Percentiles rank a stretch among this genome's conserved stretches.
Evolutionary conservation across 23 tunicate species (phyloP).

Genomic region (Halocynthia roretzi): DNA sequence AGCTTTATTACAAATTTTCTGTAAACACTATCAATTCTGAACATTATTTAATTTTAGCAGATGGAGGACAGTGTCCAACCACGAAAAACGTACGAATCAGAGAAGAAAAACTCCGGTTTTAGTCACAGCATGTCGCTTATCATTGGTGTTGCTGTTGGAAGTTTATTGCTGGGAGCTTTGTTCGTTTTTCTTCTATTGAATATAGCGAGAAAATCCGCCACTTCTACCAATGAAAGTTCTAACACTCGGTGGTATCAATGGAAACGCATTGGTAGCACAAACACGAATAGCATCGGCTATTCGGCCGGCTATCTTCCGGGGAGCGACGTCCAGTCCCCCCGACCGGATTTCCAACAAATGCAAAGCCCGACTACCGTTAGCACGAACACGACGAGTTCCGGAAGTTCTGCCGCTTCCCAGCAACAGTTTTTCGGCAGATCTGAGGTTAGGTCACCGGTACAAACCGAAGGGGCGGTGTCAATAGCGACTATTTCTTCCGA

Average conservation of each 20-base stretch:
- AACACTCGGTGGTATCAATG: background rate
- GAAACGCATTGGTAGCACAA: conserved; percentile 14
- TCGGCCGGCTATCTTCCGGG: conserved; percentile 11
- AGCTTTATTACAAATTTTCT: too few species aligned
- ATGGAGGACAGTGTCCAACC: too few species aligned
- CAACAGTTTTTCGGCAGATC: conserved; percentile 1
- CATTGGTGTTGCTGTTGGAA: conserved; percentile 5
- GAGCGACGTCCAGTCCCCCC: conserved; percentile 10
- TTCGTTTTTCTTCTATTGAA: conserved; percentile 9
- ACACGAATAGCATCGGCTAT: conserved; percentile 13
- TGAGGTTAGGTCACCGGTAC: background rate
- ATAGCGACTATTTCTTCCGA: background rate
- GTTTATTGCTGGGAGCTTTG: conserved; percentile 9
- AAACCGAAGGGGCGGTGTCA: background rate
- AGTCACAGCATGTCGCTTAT: conserved; percentile 9
- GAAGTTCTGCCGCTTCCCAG: conserved; percentile 6
- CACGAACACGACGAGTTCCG: conserved; percentile 1
- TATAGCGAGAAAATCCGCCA: background rate
- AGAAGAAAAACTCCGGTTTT: background rate
- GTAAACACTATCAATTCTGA: too few species aligned
- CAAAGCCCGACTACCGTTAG: conserved; percentile 3
- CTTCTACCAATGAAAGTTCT: background rate
- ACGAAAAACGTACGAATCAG: too few species aligned
- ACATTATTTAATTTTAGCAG: too few species aligned
- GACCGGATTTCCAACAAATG: background rate